Evolutionary conservation across 2,888 invertebrate genomes (phyloP), one percentile per base, ranked within the genome.

Genomic region (Meiosimyza platycephala): DNA sequence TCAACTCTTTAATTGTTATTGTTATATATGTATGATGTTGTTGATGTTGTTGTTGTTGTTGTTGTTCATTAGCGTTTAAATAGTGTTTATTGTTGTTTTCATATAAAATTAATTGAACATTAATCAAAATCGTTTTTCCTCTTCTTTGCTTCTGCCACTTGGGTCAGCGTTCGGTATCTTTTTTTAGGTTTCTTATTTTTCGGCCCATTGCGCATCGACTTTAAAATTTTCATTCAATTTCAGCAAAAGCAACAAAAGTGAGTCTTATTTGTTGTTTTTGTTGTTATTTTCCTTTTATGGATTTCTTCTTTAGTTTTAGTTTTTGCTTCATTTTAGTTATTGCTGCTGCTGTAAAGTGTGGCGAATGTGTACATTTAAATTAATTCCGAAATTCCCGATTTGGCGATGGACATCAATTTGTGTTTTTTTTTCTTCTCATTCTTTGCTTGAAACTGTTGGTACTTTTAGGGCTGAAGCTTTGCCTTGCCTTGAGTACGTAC

Each of bases 371-470:
- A 77, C 76, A 80, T 79, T 77, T 75, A 79, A 78, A 79, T 79
- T 78, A 79, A 78, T 79, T 79, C 84, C 77, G 76, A 76, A 76
- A 78, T 80, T 79, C 80, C 76, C 71, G 77, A 82, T 79, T 78
- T 83, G 83, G 84, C 80, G 81, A 79, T 81, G 80, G 80, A 79
- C 79, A 79, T 78, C 75, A 76, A 73, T 79, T 77, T 70, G 67
- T 72, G 75, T 76, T 76, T 76, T 74, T 77, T 65, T 70, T 54
- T 55, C 15, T 63, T 67, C 13, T 51, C 48, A 18, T 54, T 54
- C 51, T 54, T 33, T 66, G 22, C 16, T 48, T 16, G 48, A 22
- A 16, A 12, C 59, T 66, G 18, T 59, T 13, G 59, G 28, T 16
- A 33, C 69, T 62, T 18, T 55, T 66, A 48, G 52, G 60, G 48